Base-by-base conservation (phyloP, 2,113 vertebrate genomes). In the Scortum barcoo region DNA sequence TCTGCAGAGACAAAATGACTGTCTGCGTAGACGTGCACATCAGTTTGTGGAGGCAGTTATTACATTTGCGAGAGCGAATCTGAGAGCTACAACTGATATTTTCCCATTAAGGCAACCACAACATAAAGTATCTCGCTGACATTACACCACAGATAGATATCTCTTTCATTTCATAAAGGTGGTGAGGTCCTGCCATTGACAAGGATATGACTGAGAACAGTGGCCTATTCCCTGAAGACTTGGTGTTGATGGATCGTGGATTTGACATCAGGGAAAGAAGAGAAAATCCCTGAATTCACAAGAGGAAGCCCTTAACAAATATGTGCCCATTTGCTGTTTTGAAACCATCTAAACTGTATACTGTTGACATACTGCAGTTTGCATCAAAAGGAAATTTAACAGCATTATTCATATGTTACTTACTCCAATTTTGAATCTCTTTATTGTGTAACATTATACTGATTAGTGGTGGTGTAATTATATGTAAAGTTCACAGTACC, bases 141-240 rank as follows among this genome's bases (percentile, higher is more conserved):
- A 51, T 72, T 3, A 40, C 74, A 58, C 73, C 50, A 19, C 54
- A 50, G 5, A 50, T 66, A 19, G 3, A 61, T 1, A 58, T 67
- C 24, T 24, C 28, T 20, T 72, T 71, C 33, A 53, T 81, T 26
- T 81, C 74, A 13, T 66, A 65, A 28, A 61, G 60, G 2, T 53
- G 60, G 68, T 42, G 38, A 4, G 67, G 74, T 17, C 3, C 22
- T n/a, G 14, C 11, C 7, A 71, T 28, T 19, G 51, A 78, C 7
- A 50, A 42, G 12, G 22, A 71, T 11, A 9, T 76, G 3, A 22
- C 60, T 22, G 51, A 67, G 53, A 71, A 71, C 58, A 68, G 57
- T 72, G 80, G 67, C 8, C 44, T 77, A 30, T 74, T 78, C 17
- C 8, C 42, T 2, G 24, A 51, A 30, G 81, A 77, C 30, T 2